Conservation (phyloP, 2,113 vertebrate species). For the Brachypodius melanocephalos region DNA sequence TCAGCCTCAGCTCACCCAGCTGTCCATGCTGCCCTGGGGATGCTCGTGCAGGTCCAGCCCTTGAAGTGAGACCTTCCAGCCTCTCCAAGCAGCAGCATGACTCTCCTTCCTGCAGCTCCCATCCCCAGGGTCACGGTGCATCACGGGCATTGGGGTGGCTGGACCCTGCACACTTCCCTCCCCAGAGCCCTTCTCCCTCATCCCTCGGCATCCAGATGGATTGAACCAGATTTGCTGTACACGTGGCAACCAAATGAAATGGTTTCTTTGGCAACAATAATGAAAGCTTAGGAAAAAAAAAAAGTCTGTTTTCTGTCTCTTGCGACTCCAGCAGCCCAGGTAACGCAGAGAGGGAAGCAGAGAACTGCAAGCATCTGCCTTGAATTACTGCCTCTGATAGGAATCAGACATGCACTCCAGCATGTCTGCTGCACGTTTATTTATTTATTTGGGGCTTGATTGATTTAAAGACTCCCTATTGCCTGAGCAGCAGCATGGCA, state of each 20-base stretch:
- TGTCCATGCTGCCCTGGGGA: rapidly evolving
- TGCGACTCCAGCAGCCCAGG: conserved; percentile 28
- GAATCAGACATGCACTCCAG: conserved; percentile 56
- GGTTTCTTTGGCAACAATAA: conserved; percentile 62
- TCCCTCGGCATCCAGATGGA: neutral
- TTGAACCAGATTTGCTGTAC: neutral
- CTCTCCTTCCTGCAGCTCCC: neutral
- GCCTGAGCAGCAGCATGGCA: conserved; percentile 39
- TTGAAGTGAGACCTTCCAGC: neutral
- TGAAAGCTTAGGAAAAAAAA: neutral
- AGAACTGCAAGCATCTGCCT: conserved; percentile 20
- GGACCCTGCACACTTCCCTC: neutral
- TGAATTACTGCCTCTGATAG: conserved; percentile 55
- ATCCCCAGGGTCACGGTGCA: rapidly evolving
- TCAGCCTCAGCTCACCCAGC: neutral
- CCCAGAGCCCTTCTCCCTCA: neutral
- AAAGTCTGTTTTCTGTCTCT: conserved; percentile 10
- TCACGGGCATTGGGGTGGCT: rapidly evolving
- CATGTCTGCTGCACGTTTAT: conserved; percentile 37
- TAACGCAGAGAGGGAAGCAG: neutral
- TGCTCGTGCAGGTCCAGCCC: rapidly evolving
- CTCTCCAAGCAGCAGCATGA: neutral
- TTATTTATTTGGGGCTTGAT: conserved; percentile 60
- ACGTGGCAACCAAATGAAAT: conserved; percentile 41
- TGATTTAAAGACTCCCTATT: conserved; percentile 64